A percentile compares a stretch with the other conserved stretches of the same genome.
Conservation (phyloP, 2,888 invertebrate species). For the Invenusta paracnida region DNA sequence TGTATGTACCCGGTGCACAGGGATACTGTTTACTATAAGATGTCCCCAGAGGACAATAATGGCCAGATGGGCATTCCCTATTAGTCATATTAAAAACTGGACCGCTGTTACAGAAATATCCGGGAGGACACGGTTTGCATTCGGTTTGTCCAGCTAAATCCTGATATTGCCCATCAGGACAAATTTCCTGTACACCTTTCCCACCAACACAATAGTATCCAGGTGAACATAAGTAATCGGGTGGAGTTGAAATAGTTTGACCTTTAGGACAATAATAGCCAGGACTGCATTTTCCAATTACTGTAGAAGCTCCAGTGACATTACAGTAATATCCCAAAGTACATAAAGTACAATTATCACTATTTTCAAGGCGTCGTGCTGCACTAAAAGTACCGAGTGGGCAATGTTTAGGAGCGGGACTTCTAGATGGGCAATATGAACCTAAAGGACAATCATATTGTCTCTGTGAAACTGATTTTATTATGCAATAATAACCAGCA, state of each 20-base stretch:
- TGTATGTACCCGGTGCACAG: constrained; percentile 55
- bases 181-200: constrained; percentile 51
- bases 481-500: constrained; percentile 57
- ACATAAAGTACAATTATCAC: constrained; percentile 52
- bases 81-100: constrained; percentile 49
- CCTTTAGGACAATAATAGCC: constrained; percentile 55
- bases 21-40: constrained; percentile 53
- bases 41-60: constrained; percentile 56
- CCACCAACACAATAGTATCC: constrained; percentile 53
- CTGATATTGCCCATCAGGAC: constrained; percentile 56
- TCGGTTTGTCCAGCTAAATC: constrained; percentile 50
- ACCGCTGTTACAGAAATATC: constrained; percentile 55
- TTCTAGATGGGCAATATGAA: constrained; percentile 50
- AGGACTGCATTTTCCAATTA: constrained; percentile 51
- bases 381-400: constrained; percentile 52
- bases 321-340: constrained; percentile 54
- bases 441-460: constrained; percentile 51
- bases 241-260: constrained; percentile 52
- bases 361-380: constrained; percentile 50
- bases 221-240: constrained; percentile 52
- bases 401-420: constrained; percentile 51
- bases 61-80: constrained; percentile 54
- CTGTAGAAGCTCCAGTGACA: constrained; percentile 56
- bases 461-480: constrained; percentile 44
- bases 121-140: constrained; percentile 53